Evolutionary conservation across 2,797 vertebrate genomes (phyloP), one percentile per base, ranked within the genome.

Genomic region (Crenichthys baileyi): DNA sequence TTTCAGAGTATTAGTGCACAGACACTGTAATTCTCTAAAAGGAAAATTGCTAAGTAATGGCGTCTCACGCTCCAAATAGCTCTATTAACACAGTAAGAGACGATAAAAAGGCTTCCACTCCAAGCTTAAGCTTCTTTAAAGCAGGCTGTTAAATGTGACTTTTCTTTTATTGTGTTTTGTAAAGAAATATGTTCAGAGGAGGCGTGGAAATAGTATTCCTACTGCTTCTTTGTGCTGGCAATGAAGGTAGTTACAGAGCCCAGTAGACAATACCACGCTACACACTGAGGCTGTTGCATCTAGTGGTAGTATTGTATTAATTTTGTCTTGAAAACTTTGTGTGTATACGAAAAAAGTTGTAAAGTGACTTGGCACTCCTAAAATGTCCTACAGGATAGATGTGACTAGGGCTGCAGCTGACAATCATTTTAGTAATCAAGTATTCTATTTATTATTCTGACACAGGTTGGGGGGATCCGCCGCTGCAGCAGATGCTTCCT

Each of bases 41-140:
- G 31, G 50, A 53, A 67, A 74, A 61, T 74, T 60, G 39, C 39
- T 74, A 74, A 74, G 24, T 44, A 74, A 76, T 53, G 65, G 61
- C 75, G 48, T 55, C 61, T 26, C 41, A 68, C 2, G n/a, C 63
- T 55, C 29, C 31, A 76, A 76, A 55, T 63, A 68, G 48, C 36
- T 39, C 31, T 26, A 55, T 68, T 76, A 68, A 76, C 75, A 41
- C 48, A 39, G 31, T 55, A 68, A 53, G 63, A 76, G 63, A 41
- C 48, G 16, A 68, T 55, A 55, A 76, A 76, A 76, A 20, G 75
- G 65, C 41, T 76, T 76, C 75, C 73, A 46, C 63, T 68, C 22
- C 48, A 60, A 68, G 75, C 75, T 48, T 50, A 63, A 75, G 73
- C 44, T 58, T 74, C 72, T 74, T 74, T 29, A 74, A 76, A 51